These are phyloP conservation scores for Cyanistes caeruleus DNA, from an alignment of 2,113 vertebrate genomes.

Conservation along the genomic window DNA sequence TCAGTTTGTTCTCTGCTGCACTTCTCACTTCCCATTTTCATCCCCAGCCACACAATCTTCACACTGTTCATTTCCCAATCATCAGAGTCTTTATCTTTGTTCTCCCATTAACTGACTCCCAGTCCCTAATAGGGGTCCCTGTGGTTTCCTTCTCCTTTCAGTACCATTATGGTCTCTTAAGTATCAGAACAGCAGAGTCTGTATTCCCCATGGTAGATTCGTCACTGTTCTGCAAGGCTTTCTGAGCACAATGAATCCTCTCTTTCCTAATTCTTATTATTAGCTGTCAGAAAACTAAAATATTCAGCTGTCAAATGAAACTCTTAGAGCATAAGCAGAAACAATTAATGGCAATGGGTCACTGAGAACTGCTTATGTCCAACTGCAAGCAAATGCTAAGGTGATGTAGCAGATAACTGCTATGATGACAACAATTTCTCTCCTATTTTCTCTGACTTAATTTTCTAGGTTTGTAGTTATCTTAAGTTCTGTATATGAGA, in stretches of 20 bases:
- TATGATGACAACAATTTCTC: not conserved
- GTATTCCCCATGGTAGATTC: not conserved
- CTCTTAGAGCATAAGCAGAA: not conserved
- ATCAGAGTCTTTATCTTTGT: not conserved
- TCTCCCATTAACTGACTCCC: not conserved
- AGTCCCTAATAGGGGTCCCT: not conserved
- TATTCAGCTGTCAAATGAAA: not conserved
- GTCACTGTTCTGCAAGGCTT: not conserved
- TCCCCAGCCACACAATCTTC: not conserved
- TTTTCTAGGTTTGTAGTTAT: not conserved
- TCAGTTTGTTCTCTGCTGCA: not conserved
- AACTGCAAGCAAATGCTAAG: not conserved
- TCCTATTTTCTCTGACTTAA: not conserved
- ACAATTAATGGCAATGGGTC: not conserved
- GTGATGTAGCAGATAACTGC: not conserved
- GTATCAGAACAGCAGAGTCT: not conserved
- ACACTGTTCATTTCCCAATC: not conserved
- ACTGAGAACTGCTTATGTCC: not conserved
- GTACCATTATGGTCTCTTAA: fast-evolving
- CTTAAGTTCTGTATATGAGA: not conserved
- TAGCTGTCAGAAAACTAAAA: not conserved
- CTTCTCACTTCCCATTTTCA: not conserved
- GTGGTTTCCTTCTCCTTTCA: not conserved
- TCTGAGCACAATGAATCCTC: not conserved
- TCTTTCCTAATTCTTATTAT: not conserved